phyloP scores from a whole-genome alignment of 2,113 vertebrate genomes.

The Platycercus adscitus region DNA sequence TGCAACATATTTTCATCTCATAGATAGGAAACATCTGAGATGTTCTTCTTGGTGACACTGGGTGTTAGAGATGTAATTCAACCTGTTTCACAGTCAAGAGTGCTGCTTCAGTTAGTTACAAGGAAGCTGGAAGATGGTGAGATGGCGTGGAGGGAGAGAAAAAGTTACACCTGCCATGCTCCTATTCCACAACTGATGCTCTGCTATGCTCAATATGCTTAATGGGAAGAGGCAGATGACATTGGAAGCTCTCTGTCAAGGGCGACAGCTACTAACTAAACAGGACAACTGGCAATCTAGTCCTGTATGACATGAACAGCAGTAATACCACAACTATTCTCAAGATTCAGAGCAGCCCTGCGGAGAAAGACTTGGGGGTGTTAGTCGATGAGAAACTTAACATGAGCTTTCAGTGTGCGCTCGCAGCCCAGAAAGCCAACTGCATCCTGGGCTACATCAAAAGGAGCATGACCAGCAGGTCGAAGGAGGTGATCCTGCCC shows the following conservation, averaged over 20 bases:
- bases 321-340: not conserved
- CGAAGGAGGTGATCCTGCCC: too few relatives aligned
- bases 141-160: not conserved
- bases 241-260: not conserved
- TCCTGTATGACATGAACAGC: not conserved
- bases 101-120: not conserved
- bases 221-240: not conserved
- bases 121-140: not conserved
- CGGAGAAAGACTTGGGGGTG: too few relatives aligned
- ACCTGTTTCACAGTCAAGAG: not conserved
- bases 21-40: not conserved
- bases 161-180: not conserved
- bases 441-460: too few relatives aligned
- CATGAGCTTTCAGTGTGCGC: too few relatives aligned
- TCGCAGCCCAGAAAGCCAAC: too few relatives aligned
- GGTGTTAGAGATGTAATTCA: constrained; percentile 3
- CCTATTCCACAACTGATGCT: not conserved
- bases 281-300: not conserved
- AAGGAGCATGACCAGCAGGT: too few relatives aligned
- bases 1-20: not conserved
- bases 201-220: not conserved
- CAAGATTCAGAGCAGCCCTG: too few relatives aligned
- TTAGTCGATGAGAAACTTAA: too few relatives aligned
- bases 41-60: not conserved
- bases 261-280: not conserved